Conservation (phyloP, 2,797 vertebrate genomes). For the Taeniopygia guttata region DNA sequence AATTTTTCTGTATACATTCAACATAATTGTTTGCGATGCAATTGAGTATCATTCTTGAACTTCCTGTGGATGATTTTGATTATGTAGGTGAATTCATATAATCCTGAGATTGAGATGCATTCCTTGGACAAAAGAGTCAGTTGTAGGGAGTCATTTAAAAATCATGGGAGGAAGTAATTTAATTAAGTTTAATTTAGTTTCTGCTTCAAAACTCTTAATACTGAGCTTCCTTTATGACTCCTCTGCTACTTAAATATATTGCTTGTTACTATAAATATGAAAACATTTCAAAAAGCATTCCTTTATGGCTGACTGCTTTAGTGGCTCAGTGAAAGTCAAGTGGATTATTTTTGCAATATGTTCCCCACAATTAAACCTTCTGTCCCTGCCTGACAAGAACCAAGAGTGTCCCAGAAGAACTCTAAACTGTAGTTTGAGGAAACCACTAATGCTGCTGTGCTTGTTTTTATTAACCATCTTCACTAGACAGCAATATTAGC, state of each 20-base stretch:
- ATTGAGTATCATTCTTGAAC: background rate
- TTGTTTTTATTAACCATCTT: background rate
- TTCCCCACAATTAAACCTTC: conserved; percentile 10
- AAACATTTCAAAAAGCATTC: background rate
- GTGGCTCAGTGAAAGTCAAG: conserved; percentile 33
- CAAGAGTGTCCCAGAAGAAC: background rate
- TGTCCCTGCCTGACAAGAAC: conserved; percentile 16
- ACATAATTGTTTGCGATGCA: background rate
- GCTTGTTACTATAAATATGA: background rate
- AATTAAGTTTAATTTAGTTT: conserved; percentile 17
- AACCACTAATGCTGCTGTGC: background rate
- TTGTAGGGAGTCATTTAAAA: background rate
- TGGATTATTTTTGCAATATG: conserved; percentile 41
- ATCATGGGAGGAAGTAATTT: background rate
- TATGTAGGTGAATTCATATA: background rate
- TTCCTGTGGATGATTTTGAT: background rate
- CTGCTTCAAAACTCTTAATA: background rate
- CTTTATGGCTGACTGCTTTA: conserved; percentile 20
- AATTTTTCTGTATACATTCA: background rate
- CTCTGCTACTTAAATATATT: background rate
- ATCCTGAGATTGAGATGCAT: background rate
- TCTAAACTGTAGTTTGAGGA: background rate
- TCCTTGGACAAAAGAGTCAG: background rate
- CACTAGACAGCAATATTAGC: background rate
- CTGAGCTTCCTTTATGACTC: background rate